phyloP scores from a whole-genome alignment of 1,140 invertebrate genomes.

The Sminthurinus signatus region DNA sequence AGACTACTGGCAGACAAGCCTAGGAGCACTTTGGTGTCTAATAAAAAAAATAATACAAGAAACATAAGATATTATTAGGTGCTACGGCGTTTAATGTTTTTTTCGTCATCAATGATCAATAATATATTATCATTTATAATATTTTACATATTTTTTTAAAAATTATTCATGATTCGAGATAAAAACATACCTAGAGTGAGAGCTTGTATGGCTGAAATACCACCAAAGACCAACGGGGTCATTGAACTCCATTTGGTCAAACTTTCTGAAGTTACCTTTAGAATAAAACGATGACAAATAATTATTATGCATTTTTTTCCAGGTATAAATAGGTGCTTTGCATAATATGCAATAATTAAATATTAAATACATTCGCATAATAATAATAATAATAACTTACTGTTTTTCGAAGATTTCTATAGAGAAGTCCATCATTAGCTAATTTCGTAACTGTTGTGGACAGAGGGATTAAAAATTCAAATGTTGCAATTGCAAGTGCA shows the following conservation, averaged over 20 bases:
- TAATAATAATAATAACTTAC: conserved; percentile 13
- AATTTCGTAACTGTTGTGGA: conserved; percentile 27
- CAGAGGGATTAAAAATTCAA: conserved; percentile 37
- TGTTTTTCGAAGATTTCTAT: conserved; percentile 36
- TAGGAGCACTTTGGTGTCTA: conserved; percentile 37
- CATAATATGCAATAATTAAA: no score
- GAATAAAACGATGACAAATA: not conserved
- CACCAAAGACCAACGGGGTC: conserved; percentile 37
- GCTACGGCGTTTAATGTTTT: no score
- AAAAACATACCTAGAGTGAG: no score
- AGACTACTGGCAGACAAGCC: conserved; percentile 27
- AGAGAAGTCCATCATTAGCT: conserved; percentile 38
- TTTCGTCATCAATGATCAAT: no score
- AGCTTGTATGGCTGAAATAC: conserved; percentile 29
- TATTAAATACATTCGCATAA: not conserved
- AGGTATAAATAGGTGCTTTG: no score
- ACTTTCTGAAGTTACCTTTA: not conserved
- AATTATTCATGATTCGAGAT: no score
- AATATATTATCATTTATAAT: no score
- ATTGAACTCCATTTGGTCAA: conserved; percentile 21
- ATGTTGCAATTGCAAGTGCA: conserved; percentile 36
- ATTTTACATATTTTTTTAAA: no score
- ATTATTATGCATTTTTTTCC: not conserved
- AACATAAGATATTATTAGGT: no score
- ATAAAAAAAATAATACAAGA: conserved; percentile 20